These are phyloP conservation scores for Myiagra hebetior DNA, from an alignment of 2,113 vertebrate species.

Conservation along the genomic window DNA sequence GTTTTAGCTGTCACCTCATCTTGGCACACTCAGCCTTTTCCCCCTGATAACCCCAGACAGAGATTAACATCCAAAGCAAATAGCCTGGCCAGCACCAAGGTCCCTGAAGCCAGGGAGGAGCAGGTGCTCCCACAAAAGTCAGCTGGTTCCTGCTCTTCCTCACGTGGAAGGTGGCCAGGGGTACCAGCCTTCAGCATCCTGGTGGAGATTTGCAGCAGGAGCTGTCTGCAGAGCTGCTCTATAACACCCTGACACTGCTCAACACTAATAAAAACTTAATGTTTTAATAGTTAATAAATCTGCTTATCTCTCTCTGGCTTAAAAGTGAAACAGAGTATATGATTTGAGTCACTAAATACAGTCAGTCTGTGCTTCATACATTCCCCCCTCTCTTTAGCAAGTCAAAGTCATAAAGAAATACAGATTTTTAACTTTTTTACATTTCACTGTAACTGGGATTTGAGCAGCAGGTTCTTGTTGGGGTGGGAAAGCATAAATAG, in stretches of 20 bases:
- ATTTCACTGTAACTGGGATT: constrained; percentile 40
- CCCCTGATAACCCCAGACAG: neutral
- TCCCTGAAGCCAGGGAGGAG: neutral
- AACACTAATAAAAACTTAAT: constrained; percentile 14
- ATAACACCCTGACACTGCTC: neutral
- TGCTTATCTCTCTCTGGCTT: neutral
- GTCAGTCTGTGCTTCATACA: neutral
- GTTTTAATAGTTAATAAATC: constrained; percentile 41
- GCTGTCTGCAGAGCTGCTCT: neutral
- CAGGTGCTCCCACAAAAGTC: neutral
- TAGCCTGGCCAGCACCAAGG: neutral
- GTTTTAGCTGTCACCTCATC: neutral
- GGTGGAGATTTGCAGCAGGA: neutral
- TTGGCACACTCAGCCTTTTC: neutral
- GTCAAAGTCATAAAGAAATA: constrained; percentile 46
- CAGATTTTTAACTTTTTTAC: constrained; percentile 19
- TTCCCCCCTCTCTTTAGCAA: neutral
- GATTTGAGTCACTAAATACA: constrained; percentile 22
- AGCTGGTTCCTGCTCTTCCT: neutral
- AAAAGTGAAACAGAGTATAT: constrained; percentile 4
- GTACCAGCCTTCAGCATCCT: neutral
- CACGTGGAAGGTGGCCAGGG: neutral
- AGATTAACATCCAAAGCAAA: neutral
- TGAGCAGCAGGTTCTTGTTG: neutral
- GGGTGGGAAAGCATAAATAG: neutral